Conservation (phyloP, 2,113 vertebrate species). For the Atlantisia rogersi region DNA sequence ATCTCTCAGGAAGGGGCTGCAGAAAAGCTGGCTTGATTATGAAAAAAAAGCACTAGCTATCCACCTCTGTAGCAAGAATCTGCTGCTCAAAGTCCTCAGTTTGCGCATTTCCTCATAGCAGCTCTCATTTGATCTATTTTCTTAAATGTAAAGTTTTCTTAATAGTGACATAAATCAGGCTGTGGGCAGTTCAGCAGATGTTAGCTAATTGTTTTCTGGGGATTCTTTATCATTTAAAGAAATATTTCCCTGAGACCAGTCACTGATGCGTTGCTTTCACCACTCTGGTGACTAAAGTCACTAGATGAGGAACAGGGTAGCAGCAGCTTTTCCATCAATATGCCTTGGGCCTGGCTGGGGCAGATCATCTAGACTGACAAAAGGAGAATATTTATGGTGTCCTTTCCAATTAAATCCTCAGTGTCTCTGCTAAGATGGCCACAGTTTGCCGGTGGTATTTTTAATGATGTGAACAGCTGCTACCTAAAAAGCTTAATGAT, state of each 20-base stretch:
- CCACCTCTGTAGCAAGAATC: background rate
- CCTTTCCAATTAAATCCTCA: conserved; percentile 7
- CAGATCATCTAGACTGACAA: background rate
- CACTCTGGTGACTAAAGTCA: background rate
- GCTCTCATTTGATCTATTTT: background rate
- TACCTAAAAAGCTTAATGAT: background rate
- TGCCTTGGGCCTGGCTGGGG: background rate
- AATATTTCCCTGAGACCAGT: background rate
- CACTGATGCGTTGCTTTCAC: background rate
- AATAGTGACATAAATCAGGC: background rate
- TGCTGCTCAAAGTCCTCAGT: background rate
- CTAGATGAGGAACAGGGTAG: background rate
- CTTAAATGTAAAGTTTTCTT: background rate
- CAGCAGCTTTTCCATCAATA: background rate
- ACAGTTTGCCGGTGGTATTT: background rate
- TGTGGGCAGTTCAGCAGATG: background rate
- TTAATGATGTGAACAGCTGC: conserved; percentile 18
- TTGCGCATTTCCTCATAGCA: background rate
- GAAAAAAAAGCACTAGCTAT: background rate
- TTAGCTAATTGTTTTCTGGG: background rate
- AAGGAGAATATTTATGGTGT: conserved; percentile 11
- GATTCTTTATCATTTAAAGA: background rate
- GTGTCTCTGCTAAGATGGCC: background rate
- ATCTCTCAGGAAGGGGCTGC: background rate
- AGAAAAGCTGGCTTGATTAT: background rate